Evolutionary conservation across 2,797 vertebrate species (phyloP), one percentile per base, ranked within the genome.

Genomic region (Labroides dimidiatus): DNA sequence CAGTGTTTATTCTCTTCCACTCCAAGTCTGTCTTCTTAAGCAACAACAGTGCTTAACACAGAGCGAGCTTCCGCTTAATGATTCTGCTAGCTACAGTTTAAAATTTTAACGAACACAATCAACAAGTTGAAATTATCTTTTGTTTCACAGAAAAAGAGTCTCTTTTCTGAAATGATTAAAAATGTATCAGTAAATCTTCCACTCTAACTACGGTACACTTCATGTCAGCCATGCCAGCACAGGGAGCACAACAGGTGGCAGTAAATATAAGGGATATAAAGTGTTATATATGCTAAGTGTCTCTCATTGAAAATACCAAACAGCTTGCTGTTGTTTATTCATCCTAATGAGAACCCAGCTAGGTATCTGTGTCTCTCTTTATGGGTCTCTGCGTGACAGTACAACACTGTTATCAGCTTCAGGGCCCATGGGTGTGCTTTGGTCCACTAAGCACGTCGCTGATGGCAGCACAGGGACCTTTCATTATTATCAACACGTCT

Each of bases 401-500:
- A 37, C 45, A 70, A 4, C 64, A 17, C 43, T 59, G 33, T 61
- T 61, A 76, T 80, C 75, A 45, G 72, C 55, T 56, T n/a, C 43
- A 2, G 23, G 27, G 45, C 78, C 68, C 72, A 1, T 24, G 69
- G 68, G 82, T 75, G 63, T 58, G 49, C 64, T 65, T 13, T 63
- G 69, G 56, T 70, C 72, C 74, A 66, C 66, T 74, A 54, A 84
- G 69, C 78, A 70, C 10, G 37, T 54, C 7, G 56, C 73, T 72
- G 67, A 81, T 72, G 69, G 72, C 69, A 67, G 79, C 73, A 6
- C 44, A 9, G 85, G 57, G 81, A 81, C 67, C 61, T 73, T 79
- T 89, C 61, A 83, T 86, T 83, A 83, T 86, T 83, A 78, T 72
- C 43, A 1, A 61, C 47, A 55, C 7, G 52, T 81, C 68, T 85